A percentile compares a stretch with the other conserved stretches of the same genome.
phyloP scores from a whole-genome alignment of 2,113 vertebrate species.

The Aphyosemion australe region DNA sequence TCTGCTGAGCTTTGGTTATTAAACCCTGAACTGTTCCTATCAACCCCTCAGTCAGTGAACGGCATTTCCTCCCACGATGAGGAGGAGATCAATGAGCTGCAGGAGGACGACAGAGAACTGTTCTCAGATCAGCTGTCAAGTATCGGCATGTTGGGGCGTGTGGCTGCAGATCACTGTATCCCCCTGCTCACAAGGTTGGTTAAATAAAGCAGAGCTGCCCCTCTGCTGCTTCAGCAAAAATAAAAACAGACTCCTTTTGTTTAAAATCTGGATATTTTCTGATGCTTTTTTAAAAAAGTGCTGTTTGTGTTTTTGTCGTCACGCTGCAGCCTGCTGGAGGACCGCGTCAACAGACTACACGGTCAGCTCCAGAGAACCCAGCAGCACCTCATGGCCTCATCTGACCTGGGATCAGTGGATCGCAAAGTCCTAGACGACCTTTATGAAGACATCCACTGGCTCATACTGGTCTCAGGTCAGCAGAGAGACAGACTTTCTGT shows the following conservation, averaged over 20 bases:
- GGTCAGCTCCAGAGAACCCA: conserved; percentile 95
- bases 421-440: conserved; percentile 94
- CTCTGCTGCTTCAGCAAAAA: no score
- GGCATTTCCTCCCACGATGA: conserved; percentile 94
- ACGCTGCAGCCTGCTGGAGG: conserved; percentile 89
- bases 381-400: conserved; percentile 90
- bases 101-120: conserved; percentile 96
- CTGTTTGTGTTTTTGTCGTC: not conserved
- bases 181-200: conserved; percentile 92
- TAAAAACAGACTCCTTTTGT: no score
- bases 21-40: not conserved
- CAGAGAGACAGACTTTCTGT: not conserved
- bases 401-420: conserved; percentile 85
- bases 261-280: no score
- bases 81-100: conserved; percentile 97
- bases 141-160: conserved; percentile 94
- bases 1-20: not conserved
- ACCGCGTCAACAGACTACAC: conserved; percentile 93
- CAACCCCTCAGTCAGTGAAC: conserved; percentile 87
- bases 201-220: no score
- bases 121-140: conserved; percentile 98
- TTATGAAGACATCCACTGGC: conserved; percentile 99
- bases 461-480: conserved; percentile 97
- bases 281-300: no score
- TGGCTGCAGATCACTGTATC: conserved; percentile 96